These are phyloP conservation scores for Panagrolaimus sp. DNA, from an alignment of 1,140 invertebrate genomes.

Conservation along the genomic window DNA sequence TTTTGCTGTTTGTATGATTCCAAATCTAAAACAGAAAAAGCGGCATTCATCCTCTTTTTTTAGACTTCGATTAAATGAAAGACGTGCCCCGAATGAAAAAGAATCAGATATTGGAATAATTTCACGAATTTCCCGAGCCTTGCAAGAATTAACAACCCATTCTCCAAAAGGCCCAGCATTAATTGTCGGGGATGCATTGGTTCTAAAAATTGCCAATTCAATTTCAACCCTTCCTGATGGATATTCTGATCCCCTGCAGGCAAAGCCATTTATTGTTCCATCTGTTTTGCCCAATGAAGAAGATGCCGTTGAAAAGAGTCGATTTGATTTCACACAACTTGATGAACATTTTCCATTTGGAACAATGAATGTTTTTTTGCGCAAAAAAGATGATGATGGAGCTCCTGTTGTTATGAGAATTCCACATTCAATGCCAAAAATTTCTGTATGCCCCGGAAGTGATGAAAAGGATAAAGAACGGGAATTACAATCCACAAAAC, in stretches of 20 bases:
- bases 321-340: background rate
- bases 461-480: too few relatives aligned
- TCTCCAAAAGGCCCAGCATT: background rate
- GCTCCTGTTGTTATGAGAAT: too few relatives aligned
- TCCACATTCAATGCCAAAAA: too few relatives aligned
- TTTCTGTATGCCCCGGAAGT: too few relatives aligned
- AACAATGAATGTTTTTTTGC: too few relatives aligned
- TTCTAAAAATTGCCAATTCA: constrained; percentile 7
- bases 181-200: background rate
- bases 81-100: background rate
- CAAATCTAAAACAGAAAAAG: too few relatives aligned
- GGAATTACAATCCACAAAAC: too few relatives aligned
- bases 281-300: background rate
- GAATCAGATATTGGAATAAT: background rate
- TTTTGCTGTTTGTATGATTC: too few relatives aligned
- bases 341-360: too few relatives aligned
- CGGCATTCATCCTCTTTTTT: too few relatives aligned
- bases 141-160: background rate
- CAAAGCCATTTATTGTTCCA: background rate
- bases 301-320: background rate
- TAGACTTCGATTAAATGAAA: background rate
- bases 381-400: too few relatives aligned
- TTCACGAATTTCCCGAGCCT: background rate
- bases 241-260: background rate
- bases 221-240: background rate